A percentile compares a stretch with the other conserved stretches of the same genome.
Conservation (phyloP, 2,888 invertebrate species). For the Rhogogaster chlorosoma region DNA sequence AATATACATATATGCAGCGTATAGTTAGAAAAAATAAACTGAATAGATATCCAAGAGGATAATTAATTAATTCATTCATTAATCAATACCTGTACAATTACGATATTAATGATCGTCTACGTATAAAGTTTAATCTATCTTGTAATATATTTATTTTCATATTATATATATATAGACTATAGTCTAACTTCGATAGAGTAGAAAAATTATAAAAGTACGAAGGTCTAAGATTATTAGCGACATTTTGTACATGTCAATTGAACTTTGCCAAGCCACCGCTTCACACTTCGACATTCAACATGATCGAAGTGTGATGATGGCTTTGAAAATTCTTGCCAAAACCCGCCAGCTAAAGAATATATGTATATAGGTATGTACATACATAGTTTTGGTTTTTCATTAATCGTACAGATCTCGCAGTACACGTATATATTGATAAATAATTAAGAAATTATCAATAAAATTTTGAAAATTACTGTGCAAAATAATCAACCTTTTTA, state of each 20-base stretch:
- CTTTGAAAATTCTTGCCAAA: not conserved
- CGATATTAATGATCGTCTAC: conserved; percentile 5
- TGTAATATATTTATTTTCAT: not conserved
- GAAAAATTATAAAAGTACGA: conserved; percentile 73
- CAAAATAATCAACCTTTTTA: conserved; percentile 13
- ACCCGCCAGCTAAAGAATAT: not conserved
- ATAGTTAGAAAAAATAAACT: conserved; percentile 8
- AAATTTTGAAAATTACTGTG: not conserved
- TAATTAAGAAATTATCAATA: not conserved
- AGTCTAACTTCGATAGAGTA: conserved; percentile 66
- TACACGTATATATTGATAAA: not conserved
- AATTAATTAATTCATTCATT: not conserved
- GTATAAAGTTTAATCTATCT: not conserved
- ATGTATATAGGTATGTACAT: not conserved
- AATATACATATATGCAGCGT: not conserved
- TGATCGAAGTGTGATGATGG: not conserved
- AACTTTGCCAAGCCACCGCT: not conserved
- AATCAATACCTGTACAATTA: not conserved
- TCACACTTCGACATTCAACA: not conserved
- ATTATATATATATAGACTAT: not conserved
- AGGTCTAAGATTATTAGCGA: conserved; percentile 60
- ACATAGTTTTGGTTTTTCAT: not conserved
- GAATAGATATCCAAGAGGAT: not conserved
- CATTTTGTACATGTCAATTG: conserved; percentile 37
- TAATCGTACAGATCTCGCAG: not conserved